These are phyloP conservation scores for Drosophila elegans DNA, from an alignment of 1,140 invertebrate species.

Conservation along the genomic window DNA sequence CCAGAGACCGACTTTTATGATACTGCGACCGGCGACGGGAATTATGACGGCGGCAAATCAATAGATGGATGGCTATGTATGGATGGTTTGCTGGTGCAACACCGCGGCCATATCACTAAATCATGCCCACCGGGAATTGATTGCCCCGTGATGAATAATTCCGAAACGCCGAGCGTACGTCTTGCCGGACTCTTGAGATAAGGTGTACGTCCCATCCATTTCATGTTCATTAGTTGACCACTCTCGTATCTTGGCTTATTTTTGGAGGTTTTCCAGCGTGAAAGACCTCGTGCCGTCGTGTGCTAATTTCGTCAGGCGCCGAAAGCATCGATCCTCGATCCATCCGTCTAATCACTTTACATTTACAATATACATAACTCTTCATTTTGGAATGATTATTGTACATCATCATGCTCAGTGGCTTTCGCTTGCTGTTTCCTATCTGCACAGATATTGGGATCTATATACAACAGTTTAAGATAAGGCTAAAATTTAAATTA, in stretches of 20 bases:
- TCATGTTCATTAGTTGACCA: conserved; percentile 18
- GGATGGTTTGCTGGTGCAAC: conserved; percentile 9
- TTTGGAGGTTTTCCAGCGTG: conserved; percentile 41
- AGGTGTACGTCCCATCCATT: conserved; percentile 1
- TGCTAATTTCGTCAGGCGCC: conserved; percentile 32
- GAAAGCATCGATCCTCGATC: conserved; percentile 22
- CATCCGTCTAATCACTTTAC: conserved; percentile 24
- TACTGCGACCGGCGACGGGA: conserved; percentile 37
- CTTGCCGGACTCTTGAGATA: conserved; percentile 9
- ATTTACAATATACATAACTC: not conserved
- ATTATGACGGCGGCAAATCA: conserved; percentile 42
- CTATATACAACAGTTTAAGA: too few relatives aligned
- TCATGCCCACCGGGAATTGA: conserved; percentile 16
- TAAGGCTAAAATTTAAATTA: too few relatives aligned
- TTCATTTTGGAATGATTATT: conserved; percentile 6
- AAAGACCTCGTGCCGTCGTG: conserved; percentile 42
- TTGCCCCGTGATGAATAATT: conserved; percentile 34
- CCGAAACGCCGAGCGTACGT: not conserved
- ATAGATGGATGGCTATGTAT: conserved; percentile 9
- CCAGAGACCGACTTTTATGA: conserved; percentile 26
- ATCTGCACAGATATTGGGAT: conserved; percentile 6
- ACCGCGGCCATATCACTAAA: conserved; percentile 15
- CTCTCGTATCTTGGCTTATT: conserved; percentile 24
- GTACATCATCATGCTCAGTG: conserved; percentile 73
- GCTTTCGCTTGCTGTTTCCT: conserved; percentile 37